Evolutionary conservation across 1,140 invertebrate genomes (phyloP).

Genomic region (Zelostemma sp.): DNA sequence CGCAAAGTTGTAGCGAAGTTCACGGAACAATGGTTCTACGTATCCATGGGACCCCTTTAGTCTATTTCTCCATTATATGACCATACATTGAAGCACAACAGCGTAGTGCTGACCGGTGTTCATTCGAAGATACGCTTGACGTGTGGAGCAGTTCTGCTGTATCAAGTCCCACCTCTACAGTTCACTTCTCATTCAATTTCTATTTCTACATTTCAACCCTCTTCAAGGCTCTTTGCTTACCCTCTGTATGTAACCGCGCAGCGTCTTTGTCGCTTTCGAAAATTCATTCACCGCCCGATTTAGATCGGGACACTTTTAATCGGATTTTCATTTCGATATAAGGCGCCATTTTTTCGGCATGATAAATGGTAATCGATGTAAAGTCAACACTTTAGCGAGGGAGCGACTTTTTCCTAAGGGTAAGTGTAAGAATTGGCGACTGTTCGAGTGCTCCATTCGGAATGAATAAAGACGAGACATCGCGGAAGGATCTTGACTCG

Average conservation of each 20-base stretch:
- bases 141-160: slow-evolving; percentile 57
- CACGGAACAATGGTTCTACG: slow-evolving; percentile 63
- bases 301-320: too few relatives aligned
- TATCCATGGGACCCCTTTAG: slow-evolving; percentile 54
- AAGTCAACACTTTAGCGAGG: slow-evolving; percentile 43
- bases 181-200: slow-evolving; percentile 63
- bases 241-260: slow-evolving; percentile 30
- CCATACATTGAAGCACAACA: slow-evolving; percentile 45
- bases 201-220: slow-evolving; percentile 59
- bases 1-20: slow-evolving; percentile 67
- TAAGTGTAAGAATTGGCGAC: slow-evolving; percentile 48
- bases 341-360: neutral
- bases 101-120: slow-evolving; percentile 65
- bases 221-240: slow-evolving; percentile 29
- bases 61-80: slow-evolving; percentile 58
- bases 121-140: slow-evolving; percentile 66
- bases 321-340: slow-evolving; percentile 20
- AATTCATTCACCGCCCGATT: slow-evolving; percentile 15
- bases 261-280: slow-evolving; percentile 21
- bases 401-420: slow-evolving; percentile 22
- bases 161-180: slow-evolving; percentile 57
- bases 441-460: slow-evolving; percentile 43
- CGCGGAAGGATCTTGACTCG: slow-evolving; percentile 49
- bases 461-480: slow-evolving; percentile 51
- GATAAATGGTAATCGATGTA: slow-evolving; percentile 44